Base-by-base conservation (phyloP, 2,113 vertebrate genomes). In the Halichoerus grypus region DNA sequence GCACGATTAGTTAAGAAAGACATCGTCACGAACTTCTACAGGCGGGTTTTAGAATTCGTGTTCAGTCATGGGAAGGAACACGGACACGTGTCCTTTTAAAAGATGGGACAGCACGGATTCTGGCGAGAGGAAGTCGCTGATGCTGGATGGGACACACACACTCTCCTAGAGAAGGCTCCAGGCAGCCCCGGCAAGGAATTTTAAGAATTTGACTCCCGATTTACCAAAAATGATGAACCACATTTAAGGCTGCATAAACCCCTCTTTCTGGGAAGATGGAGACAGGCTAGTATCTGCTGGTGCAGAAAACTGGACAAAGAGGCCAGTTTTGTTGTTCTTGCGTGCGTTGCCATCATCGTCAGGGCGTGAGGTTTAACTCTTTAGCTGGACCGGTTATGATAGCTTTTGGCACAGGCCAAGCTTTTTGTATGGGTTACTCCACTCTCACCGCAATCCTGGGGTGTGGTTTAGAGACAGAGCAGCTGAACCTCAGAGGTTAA, bases 11-110 rank as follows among this genome's bases (percentile, higher is more conserved):
- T 88, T 72, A 90, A 63, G 85, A 94, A 90, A 63, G 85, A 94
- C 89, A 42, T 69, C 96, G 26, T 71, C 93, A 10, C 82, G 89
- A 96, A 98, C 96, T 46, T 86, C 95, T 87, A 7, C 76, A 67
- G 97, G 98, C 28, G 3, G 96, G 67, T 97, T 97, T 97, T 95
- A 42, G 57, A n/a, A 7, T 79, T 67, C 46, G 33, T 24, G 9
- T 28, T 1, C 10, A 9, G 86, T 71, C 51, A 8, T 22, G n/a
- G 85, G 79, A 36, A 63, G 79, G 71, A 12, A 33, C 46, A 26
- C 2, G 13, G 22, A n/a, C 98, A 97, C 97, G 97, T 98, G 98
- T 98, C 97, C 92, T 51, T 97, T 98, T 94, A 71, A 97, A 97
- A 97, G 82, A 91, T 92, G 97, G 93, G 82, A 87, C 69, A 77